Evolutionary conservation across 2,113 vertebrate genomes (phyloP).

Genomic region (Actenoides lindsayi): DNA sequence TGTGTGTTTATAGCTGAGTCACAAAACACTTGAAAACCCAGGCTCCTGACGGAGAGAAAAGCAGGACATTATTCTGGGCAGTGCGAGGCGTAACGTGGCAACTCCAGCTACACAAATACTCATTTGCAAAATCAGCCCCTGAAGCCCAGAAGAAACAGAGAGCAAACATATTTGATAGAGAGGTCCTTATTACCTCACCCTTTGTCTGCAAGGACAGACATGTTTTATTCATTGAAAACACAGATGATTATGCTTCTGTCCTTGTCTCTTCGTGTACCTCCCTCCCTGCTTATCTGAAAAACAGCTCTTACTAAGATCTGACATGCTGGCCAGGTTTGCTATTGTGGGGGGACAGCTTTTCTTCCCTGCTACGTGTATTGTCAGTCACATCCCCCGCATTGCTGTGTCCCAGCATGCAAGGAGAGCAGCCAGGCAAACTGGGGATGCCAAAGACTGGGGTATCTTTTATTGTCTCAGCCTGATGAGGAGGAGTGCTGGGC

Average conservation of each 20-base stretch:
- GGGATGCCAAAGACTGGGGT: neutral
- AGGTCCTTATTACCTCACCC: neutral
- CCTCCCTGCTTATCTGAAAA: neutral
- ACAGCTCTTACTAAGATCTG: neutral
- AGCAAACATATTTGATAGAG: neutral
- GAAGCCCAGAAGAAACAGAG: neutral
- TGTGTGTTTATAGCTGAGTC: neutral
- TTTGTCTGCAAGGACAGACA: neutral
- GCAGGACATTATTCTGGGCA: neutral
- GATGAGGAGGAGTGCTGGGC: accelerated
- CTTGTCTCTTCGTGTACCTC: neutral
- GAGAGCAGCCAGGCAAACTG: neutral
- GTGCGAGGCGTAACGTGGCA: neutral
- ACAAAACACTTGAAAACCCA: neutral
- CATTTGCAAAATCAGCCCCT: neutral
- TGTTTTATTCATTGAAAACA: conserved; percentile 28
- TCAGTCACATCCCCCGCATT: neutral
- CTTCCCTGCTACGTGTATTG: neutral
- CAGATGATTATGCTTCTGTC: neutral
- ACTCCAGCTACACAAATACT: neutral
- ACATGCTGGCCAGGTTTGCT: neutral
- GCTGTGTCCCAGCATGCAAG: neutral
- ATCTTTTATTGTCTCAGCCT: neutral
- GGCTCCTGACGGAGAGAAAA: neutral
- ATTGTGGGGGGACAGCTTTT: neutral